phyloP scores from a whole-genome alignment of 1,140 invertebrate genomes.

The Rhyzopertha dominica region DNA sequence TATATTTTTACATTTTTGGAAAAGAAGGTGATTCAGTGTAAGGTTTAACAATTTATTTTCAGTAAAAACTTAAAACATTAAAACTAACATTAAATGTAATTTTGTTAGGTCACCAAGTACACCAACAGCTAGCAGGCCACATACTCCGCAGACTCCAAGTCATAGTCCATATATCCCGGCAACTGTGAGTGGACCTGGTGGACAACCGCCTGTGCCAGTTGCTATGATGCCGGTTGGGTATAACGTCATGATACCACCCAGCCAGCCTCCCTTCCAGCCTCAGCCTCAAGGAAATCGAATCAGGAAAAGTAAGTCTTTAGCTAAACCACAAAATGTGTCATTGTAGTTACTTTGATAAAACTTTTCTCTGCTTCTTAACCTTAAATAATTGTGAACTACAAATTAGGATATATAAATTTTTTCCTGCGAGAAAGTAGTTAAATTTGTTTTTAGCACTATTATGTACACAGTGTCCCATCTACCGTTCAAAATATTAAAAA shows the following conservation, averaged over 20 bases:
- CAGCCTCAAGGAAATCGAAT: conserved; percentile 39
- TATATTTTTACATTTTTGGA: not conserved
- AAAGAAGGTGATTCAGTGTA: not conserved
- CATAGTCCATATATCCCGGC: conserved; percentile 38
- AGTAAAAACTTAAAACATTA: not conserved
- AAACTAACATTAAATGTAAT: conserved; percentile 3
- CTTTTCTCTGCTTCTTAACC: too few relatives aligned
- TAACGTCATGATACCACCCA: conserved; percentile 34
- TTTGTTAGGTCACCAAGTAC: conserved; percentile 57
- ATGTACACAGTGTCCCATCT: too few relatives aligned
- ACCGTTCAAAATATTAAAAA: too few relatives aligned
- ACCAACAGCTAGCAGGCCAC: conserved; percentile 65
- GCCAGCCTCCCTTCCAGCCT: conserved; percentile 40
- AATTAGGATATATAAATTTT: too few relatives aligned
- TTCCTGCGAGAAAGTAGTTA: too few relatives aligned
- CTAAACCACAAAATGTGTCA: too few relatives aligned
- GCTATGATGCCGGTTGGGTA: conserved; percentile 38
- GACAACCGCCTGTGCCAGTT: conserved; percentile 45
- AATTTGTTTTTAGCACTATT: too few relatives aligned
- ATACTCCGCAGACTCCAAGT: conserved; percentile 79
- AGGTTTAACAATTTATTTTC: not conserved
- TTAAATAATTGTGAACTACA: too few relatives aligned
- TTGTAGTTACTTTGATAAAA: too few relatives aligned
- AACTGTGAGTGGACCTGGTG: conserved; percentile 30
- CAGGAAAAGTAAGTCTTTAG: conserved; percentile 40